A percentile compares a stretch with the other conserved stretches of the same genome.
Evolutionary conservation across 2,888 invertebrate species (phyloP).

Genomic region (Drosophila nigricruria): DNA sequence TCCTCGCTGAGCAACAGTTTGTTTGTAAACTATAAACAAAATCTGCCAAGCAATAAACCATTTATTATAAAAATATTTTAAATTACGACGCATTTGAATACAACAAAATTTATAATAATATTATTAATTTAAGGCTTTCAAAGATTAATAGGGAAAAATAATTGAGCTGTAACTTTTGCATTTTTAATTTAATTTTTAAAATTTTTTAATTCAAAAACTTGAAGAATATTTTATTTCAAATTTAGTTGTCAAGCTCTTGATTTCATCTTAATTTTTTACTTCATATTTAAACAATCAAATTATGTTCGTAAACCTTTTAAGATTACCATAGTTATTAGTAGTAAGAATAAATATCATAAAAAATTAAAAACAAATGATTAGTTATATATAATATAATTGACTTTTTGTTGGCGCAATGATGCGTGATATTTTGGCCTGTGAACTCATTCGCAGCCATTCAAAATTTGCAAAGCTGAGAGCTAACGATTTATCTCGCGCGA

Average conservation of each 20-base stretch:
- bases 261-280: no score
- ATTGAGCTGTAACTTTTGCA: no score
- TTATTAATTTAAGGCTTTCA: no score
- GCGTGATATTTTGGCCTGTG: not conserved
- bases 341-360: not conserved
- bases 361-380: not conserved
- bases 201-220: no score
- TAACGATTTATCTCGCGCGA: slow-evolving; percentile 50
- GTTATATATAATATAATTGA: not conserved
- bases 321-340: no score
- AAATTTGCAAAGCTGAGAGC: slow-evolving; percentile 26
- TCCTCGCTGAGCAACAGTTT: slow-evolving; percentile 24
- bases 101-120: no score
- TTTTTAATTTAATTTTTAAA: no score
- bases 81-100: slow-evolving; percentile 34
- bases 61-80: slow-evolving; percentile 9
- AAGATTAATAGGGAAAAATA: no score
- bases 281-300: no score
- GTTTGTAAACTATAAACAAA: slow-evolving; percentile 47
- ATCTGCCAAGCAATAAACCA: slow-evolving; percentile 12
- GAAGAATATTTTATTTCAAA: no score
- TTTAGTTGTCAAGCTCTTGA: no score
- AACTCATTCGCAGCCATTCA: not conserved
- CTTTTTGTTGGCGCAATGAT: not conserved
- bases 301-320: no score